Conservation (phyloP, 2,888 invertebrate species). For the Theodoxus fluviatilis region DNA sequence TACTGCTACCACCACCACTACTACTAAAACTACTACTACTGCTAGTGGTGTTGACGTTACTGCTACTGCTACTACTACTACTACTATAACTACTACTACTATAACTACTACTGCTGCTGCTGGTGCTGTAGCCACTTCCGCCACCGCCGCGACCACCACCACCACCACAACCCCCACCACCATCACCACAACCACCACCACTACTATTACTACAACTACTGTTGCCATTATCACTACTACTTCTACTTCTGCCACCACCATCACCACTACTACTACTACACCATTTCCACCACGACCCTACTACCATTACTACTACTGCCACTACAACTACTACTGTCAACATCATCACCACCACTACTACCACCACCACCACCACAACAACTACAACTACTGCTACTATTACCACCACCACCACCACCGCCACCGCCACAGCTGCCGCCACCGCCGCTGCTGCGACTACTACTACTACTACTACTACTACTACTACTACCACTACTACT, state of each 20-base stretch:
- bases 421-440: background rate
- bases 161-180: background rate
- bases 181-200: background rate
- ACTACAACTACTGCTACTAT: constrained; percentile 7
- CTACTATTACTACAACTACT: constrained; percentile 16
- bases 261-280: background rate
- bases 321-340: background rate
- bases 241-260: constrained; percentile 6
- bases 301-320: background rate
- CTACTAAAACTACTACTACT: background rate
- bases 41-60: no score
- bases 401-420: background rate
- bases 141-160: background rate
- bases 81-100: background rate
- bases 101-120: background rate
- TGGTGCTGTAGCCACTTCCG: background rate
- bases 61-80: background rate
- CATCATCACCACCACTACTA: background rate
- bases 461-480: background rate
- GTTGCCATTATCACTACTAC: constrained; percentile 4
- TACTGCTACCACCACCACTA: background rate
- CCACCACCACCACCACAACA: background rate
- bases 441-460: constrained; percentile 11
- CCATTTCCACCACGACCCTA: background rate
- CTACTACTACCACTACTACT: no score